phyloP scores from a whole-genome alignment of 1,140 invertebrate genomes.

The Chrysopa pallens region DNA sequence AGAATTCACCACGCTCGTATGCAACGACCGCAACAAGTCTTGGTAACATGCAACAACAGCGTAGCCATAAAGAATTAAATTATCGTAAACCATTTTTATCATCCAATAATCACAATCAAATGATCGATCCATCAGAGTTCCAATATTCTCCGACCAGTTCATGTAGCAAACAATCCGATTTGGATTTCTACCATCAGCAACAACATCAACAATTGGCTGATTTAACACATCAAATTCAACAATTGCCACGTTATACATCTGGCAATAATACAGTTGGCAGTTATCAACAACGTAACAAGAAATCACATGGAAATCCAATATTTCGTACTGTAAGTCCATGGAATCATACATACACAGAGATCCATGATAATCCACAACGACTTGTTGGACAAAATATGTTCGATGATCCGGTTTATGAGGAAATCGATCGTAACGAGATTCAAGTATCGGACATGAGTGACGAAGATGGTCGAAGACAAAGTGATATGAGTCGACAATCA shows the following conservation, averaged over 20 bases:
- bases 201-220: not conserved
- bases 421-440: conserved; percentile 49
- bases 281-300: conserved; percentile 10
- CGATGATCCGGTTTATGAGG: conserved; percentile 66
- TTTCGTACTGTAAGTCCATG: conserved; percentile 26
- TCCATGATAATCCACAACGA: conserved; percentile 28
- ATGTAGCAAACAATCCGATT: conserved; percentile 9
- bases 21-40: conserved; percentile 10
- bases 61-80: conserved; percentile 20
- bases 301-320: conserved; percentile 12
- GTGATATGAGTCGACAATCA: conserved; percentile 55
- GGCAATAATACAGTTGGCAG: conserved; percentile 11
- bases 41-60: conserved; percentile 8
- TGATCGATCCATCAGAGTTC: not conserved
- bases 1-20: conserved; percentile 39
- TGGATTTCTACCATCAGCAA: conserved; percentile 9
- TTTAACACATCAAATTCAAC: conserved; percentile 13
- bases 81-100: conserved; percentile 13
- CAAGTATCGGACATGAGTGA: conserved; percentile 63
- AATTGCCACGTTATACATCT: conserved; percentile 8
- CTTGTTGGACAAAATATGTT: conserved; percentile 23
- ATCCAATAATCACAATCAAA: conserved; percentile 5
- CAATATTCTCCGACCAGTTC: conserved; percentile 4
- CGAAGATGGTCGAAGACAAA: conserved; percentile 53
- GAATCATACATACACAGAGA: conserved; percentile 47